Evolutionary conservation across 2,888 invertebrate genomes (phyloP).

Genomic region (Invenusta paracnida): DNA sequence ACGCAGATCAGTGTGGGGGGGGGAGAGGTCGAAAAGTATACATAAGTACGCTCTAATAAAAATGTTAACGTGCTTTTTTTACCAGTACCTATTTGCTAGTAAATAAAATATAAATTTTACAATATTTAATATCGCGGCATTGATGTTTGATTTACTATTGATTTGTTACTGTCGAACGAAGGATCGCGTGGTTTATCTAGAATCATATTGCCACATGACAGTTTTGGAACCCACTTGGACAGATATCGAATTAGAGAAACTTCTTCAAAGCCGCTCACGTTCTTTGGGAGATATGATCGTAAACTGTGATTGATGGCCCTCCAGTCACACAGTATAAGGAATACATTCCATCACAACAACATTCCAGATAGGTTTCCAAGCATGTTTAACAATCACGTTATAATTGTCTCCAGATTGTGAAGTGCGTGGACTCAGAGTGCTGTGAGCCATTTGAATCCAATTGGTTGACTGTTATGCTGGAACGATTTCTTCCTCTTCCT

Average conservation of each 20-base stretch:
- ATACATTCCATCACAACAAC: neutral
- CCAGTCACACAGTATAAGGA: neutral
- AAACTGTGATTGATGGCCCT: neutral
- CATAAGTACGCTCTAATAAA: too few species aligned
- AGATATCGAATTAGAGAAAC: neutral
- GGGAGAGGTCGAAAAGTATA: too few species aligned
- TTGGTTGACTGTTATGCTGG: neutral
- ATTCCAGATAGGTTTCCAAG: neutral
- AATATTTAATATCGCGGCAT: too few species aligned
- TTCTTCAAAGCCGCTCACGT: neutral
- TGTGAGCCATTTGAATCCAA: neutral
- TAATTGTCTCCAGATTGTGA: neutral
- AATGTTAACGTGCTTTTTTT: too few species aligned
- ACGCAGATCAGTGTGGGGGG: too few species aligned
- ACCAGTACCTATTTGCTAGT: too few species aligned
- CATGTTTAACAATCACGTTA: neutral
- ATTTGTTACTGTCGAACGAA: neutral
- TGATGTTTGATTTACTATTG: too few species aligned
- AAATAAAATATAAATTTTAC: too few species aligned
- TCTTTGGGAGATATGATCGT: neutral
- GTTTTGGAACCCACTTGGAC: neutral
- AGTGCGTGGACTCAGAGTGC: neutral
- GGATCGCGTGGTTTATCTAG: neutral
- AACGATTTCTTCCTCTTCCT: neutral
- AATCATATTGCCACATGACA: neutral